A percentile compares a stretch with the other conserved stretches of the same genome.
Evolutionary conservation across 2,888 invertebrate species (phyloP).

Genomic region (Cerastis leucographa): DNA sequence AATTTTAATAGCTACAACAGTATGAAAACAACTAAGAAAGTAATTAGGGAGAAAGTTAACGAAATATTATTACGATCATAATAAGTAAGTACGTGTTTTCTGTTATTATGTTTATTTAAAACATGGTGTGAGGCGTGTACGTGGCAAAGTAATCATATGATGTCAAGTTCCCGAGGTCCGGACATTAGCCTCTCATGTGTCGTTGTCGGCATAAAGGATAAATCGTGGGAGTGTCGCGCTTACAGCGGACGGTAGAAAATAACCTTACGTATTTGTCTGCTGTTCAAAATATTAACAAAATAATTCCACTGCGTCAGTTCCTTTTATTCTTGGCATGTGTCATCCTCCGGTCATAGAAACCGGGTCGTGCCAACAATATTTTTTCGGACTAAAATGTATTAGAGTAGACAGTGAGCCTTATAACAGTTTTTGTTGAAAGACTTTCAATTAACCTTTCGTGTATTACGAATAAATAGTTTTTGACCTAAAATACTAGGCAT

Average conservation of each 20-base stretch:
- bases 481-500: slow-evolving; percentile 3
- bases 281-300: slow-evolving; percentile 43
- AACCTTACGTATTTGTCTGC: slow-evolving; percentile 36
- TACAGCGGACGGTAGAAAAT: slow-evolving; percentile 26
- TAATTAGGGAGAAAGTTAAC: slow-evolving; percentile 59
- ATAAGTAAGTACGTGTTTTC: slow-evolving; percentile 55
- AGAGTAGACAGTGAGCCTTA: neutral
- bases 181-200: slow-evolving; percentile 59
- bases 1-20: slow-evolving; percentile 62
- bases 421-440: neutral
- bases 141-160: slow-evolving; percentile 43
- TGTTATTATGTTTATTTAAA: slow-evolving; percentile 59
- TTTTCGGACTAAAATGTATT: neutral
- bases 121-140: slow-evolving; percentile 36
- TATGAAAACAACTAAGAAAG: slow-evolving; percentile 61
- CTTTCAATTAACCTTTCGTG: slow-evolving; percentile 3
- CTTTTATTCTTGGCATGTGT: slow-evolving; percentile 45
- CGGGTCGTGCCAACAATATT: slow-evolving; percentile 11
- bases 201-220: slow-evolving; percentile 55
- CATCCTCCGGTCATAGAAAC: slow-evolving; percentile 31
- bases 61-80: slow-evolving; percentile 62
- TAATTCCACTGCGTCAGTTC: slow-evolving; percentile 34
- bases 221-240: slow-evolving; percentile 39
- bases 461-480: slow-evolving; percentile 12
- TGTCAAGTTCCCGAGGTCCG: slow-evolving; percentile 47